These are phyloP conservation scores for Mesoligia furuncula DNA, from an alignment of 2,888 invertebrate genomes.

Conservation along the genomic window DNA sequence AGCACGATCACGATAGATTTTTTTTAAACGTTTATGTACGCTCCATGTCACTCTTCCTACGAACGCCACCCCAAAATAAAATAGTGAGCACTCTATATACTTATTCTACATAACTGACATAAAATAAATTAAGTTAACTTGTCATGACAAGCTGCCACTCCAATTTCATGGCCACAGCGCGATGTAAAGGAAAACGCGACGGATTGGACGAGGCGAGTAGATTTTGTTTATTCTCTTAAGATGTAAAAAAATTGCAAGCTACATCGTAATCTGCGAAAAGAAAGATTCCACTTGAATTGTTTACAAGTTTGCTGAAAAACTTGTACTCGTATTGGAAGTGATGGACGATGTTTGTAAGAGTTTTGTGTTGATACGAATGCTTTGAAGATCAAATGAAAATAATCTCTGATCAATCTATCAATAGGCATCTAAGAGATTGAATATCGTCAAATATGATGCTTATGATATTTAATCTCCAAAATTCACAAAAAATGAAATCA, in stretches of 20 bases:
- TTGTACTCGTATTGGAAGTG: slow-evolving; percentile 1
- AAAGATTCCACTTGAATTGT: slow-evolving; percentile 44
- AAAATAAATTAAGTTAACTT: slow-evolving; percentile 12
- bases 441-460: too few relatives aligned
- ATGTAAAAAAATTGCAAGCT: slow-evolving; percentile 70
- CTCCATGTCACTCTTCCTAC: too few relatives aligned
- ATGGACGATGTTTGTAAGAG: background rate
- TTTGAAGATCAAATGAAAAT: too few relatives aligned
- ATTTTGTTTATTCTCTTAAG: slow-evolving; percentile 75
- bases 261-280: slow-evolving; percentile 65
- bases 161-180: slow-evolving; percentile 60
- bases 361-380: background rate
- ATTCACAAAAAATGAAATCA: too few relatives aligned
- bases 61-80: background rate
- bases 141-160: slow-evolving; percentile 24
- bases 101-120: background rate
- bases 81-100: background rate
- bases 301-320: slow-evolving; percentile 30
- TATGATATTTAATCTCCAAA: too few relatives aligned
- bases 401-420: too few relatives aligned
- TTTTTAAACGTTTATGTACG: background rate
- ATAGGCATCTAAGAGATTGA: too few relatives aligned
- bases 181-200: slow-evolving; percentile 71
- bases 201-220: slow-evolving; percentile 69
- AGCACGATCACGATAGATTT: too few relatives aligned